A percentile compares a stretch with the other conserved stretches of the same genome.
Conservation (phyloP, 2,797 vertebrate species). For the Erithacus rubecula region DNA sequence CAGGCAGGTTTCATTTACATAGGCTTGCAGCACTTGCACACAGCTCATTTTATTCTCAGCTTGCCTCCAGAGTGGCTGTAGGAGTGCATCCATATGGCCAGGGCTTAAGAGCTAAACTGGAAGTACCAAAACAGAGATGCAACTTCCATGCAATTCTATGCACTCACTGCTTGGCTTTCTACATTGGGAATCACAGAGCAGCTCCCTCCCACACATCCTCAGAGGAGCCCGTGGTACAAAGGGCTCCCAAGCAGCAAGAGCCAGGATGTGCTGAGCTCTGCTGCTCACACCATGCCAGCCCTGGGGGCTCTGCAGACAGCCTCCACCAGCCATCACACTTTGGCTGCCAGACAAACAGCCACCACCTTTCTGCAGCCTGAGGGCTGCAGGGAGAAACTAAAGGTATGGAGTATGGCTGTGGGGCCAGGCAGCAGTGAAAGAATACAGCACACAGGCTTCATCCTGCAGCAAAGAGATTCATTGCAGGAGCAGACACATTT, state of each 20-base stretch:
- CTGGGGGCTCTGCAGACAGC: rapidly evolving
- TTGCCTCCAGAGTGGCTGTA: conserved; percentile 57
- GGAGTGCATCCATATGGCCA: conserved; percentile 51
- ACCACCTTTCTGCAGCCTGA: not conserved
- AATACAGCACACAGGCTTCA: no score
- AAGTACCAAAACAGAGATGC: conserved; percentile 61
- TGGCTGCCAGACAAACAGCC: not conserved
- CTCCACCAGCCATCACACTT: not conserved
- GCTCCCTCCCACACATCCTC: conserved; percentile 21
- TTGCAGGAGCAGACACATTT: no score
- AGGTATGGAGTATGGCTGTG: rapidly evolving
- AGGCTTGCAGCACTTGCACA: conserved; percentile 41
- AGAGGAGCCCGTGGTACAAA: not conserved
- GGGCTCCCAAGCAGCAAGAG: not conserved
- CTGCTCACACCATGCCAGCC: rapidly evolving
- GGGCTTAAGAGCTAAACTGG: conserved; percentile 40
- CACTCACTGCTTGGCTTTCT: not conserved
- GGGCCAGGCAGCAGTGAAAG: no score
- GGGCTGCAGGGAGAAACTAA: not conserved
- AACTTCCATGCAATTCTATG: conserved; percentile 3
- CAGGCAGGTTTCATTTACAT: conserved; percentile 57
- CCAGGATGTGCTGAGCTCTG: not conserved
- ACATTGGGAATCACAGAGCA: conserved; percentile 7
- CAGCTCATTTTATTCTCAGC: conserved; percentile 66
- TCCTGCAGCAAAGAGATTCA: no score